Evolutionary conservation across 2,113 vertebrate species (phyloP), one percentile per base, ranked within the genome.

Genomic region (Nothobranchius furzeri): DNA sequence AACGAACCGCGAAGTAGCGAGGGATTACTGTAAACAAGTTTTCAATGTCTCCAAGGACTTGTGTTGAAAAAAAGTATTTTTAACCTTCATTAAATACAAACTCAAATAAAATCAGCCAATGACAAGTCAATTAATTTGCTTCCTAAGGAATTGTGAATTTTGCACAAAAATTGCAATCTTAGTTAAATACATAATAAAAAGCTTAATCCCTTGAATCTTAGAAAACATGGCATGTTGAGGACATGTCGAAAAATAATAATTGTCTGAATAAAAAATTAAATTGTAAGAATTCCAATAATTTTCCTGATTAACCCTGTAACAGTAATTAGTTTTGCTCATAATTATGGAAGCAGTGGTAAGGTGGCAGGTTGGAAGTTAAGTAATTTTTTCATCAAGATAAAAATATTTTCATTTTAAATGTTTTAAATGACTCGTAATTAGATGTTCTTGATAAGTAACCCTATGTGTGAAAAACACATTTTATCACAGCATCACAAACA

Each of bases 91-190:
- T 20, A 48, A 14, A 68, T 17, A 17, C 1, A 56, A 76, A 68
- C 42, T 67, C 42, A 68, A 76, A 57, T 0, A 15, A 54, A 48
- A 51, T 12, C 9, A 43, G 12, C 30, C 47, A 56, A 79, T 59
- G 70, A 57, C 37, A 82, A 65, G 68, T 47, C 0, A 55, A 65
- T 76, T 2, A 37, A 49, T 76, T 12, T 7, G n/a, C 40, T 65
- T 13, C 48, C 51, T 50, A 46, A 60, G n/a, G 10, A 48, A 17
- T 48, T 11, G 24, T 58, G 35, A 51, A 60, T 46, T 7, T 30
- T 45, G 45, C 30, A 30, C 30, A 30, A 3, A 30, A 30, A 4
- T 30, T 30, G 30, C 1, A 30, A 30, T 13, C 13, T 8, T 51
- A 58, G 3, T 20, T 52, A 37, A 7, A 54, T 24, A 63, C 30